Percentiles rank a stretch among this genome's conserved stretches.
These are phyloP conservation scores for Schizotus pectinicornis DNA, from an alignment of 2,888 invertebrate genomes.

Conservation along the genomic window DNA sequence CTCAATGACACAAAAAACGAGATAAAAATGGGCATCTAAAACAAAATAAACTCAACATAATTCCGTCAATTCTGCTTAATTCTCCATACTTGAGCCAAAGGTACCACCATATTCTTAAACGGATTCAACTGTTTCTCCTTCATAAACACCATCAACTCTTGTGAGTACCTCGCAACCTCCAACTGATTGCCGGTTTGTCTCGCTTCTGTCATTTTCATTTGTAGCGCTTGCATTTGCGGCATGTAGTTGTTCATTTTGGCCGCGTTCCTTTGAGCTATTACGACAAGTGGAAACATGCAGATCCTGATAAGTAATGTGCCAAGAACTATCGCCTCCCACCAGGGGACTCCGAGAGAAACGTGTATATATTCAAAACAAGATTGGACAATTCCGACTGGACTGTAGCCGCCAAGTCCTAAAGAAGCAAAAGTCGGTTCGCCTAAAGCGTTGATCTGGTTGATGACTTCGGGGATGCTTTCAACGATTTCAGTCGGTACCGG, in stretches of 20 bases:
- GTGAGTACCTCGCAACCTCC: constrained; percentile 75
- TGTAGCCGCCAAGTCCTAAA: constrained; percentile 83
- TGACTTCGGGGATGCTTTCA: constrained; percentile 45
- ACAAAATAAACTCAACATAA: constrained; percentile 29
- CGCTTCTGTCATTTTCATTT: constrained; percentile 86
- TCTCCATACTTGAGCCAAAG: constrained; percentile 72
- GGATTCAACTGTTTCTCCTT: constrained; percentile 82
- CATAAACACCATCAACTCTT: constrained; percentile 84
- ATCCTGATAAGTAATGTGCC: constrained; percentile 81
- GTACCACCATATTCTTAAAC: constrained; percentile 77
- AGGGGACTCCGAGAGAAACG: constrained; percentile 80
- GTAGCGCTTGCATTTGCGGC: constrained; percentile 84
- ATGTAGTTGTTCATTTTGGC: constrained; percentile 83
- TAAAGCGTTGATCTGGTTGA: constrained; percentile 51
- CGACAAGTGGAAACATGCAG: constrained; percentile 83
- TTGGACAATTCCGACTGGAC: constrained; percentile 84
- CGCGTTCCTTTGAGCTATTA: constrained; percentile 80
- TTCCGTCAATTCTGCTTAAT: too few relatives aligned
- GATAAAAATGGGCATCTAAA: constrained; percentile 82
- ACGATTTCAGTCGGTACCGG: constrained; percentile 47
- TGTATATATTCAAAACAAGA: constrained; percentile 83
- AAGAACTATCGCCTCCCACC: constrained; percentile 89
- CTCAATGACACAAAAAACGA: constrained; percentile 90
- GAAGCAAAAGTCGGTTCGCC: constrained; percentile 82
- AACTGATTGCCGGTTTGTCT: constrained; percentile 78